Conservation (phyloP, 2,888 invertebrate species). For the Apodemia mormo region DNA sequence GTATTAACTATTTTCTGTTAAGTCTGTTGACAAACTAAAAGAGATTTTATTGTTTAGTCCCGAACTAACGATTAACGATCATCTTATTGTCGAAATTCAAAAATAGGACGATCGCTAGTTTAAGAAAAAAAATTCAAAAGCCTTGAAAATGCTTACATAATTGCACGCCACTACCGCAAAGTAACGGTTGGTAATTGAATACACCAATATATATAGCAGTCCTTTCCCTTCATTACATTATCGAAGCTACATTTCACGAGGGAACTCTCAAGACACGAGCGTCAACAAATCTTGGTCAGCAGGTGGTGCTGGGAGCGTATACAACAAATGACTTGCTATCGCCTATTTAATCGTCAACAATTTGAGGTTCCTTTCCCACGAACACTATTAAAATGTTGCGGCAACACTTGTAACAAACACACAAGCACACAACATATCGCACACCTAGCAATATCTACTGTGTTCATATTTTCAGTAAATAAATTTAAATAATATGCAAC, state of each 20-base stretch:
- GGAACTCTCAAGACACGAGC: slow-evolving; percentile 8
- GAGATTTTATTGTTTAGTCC: too few relatives aligned
- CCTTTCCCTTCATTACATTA: slow-evolving; percentile 5
- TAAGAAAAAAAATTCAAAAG: too few relatives aligned
- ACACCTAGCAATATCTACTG: too few relatives aligned
- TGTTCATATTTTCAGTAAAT: too few relatives aligned
- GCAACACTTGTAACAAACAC: background rate
- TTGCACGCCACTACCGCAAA: background rate
- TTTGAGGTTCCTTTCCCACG: background rate
- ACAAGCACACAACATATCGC: too few relatives aligned
- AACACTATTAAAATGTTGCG: background rate
- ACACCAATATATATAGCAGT: slow-evolving; percentile 9
- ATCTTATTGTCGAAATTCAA: too few relatives aligned
- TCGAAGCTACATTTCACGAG: slow-evolving; percentile 13
- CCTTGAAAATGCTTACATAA: background rate
- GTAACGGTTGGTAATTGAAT: slow-evolving; percentile 9
- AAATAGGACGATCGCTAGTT: too few relatives aligned
- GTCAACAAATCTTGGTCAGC: slow-evolving; percentile 25
- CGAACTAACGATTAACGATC: too few relatives aligned
- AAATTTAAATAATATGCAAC: too few relatives aligned
- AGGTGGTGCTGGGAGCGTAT: slow-evolving; percentile 23
- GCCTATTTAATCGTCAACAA: background rate
- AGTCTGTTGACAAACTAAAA: too few relatives aligned
- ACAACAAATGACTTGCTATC: slow-evolving; percentile 5
- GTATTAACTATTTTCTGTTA: too few relatives aligned